Conservation (phyloP, 2,797 vertebrate genomes). For the Ctenopoma multispine region DNA sequence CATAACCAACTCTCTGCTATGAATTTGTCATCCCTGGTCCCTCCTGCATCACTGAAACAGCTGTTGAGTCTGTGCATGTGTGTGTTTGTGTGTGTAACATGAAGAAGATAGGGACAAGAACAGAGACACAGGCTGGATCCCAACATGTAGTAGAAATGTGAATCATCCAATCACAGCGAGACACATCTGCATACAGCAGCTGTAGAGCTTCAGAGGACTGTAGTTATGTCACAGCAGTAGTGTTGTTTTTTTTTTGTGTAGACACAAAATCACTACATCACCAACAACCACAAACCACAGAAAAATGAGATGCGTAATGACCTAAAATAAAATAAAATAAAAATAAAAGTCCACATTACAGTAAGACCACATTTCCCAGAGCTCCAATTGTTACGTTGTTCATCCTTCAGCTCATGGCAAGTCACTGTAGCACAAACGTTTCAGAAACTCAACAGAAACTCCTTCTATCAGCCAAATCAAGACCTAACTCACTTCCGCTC, state of each 20-base stretch:
- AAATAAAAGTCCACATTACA: too few relatives aligned
- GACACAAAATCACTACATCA: too few relatives aligned
- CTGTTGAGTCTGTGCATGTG: conserved; percentile 4
- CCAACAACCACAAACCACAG: too few relatives aligned
- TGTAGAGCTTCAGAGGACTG: conserved; percentile 13
- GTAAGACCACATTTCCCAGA: too few relatives aligned
- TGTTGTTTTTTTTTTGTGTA: rapidly evolving
- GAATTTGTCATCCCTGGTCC: not conserved
- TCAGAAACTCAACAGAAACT: conserved; percentile 20
- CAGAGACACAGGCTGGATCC: conserved; percentile 5
- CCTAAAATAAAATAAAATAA: too few relatives aligned
- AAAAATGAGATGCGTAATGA: too few relatives aligned
- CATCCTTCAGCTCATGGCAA: too few relatives aligned
- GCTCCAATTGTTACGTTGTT: too few relatives aligned
- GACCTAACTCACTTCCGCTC: conserved; percentile 38
- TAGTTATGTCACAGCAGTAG: conserved; percentile 6
- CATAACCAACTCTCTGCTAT: not conserved
- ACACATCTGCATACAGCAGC: conserved; percentile 28
- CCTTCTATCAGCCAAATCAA: conserved; percentile 35
- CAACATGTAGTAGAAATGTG: conserved; percentile 13
- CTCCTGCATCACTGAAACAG: not conserved
- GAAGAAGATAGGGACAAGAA: not conserved
- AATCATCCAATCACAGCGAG: conserved; percentile 17
- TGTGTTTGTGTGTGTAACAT: not conserved
- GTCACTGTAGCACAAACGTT: too few relatives aligned